Evolutionary conservation across 2,888 invertebrate genomes (phyloP), one percentile per base, ranked within the genome.

Genomic region (Mimas tiliae): DNA sequence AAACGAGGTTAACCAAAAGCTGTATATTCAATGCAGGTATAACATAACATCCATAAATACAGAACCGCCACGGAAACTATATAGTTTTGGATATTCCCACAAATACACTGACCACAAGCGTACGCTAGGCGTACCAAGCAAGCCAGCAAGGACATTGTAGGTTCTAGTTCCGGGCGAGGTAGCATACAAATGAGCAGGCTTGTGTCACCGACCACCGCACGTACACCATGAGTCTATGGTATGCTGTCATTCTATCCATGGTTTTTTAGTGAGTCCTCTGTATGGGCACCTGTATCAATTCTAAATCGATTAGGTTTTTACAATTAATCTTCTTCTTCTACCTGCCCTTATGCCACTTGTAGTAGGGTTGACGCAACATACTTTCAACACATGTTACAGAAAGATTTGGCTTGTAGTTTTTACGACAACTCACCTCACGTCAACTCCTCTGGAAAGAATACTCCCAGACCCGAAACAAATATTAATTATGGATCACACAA

Each of bases 11-110:
- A 58, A 58, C 12, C 19, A 58, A 6, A 58, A 12, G 21, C 19
- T 42, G 58, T 42, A 38, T 38, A 58, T 58, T 58, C 58, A 42
- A 42, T 19, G 12, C 42, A 58, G 38, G 58, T 19, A 16, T 34
- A 16, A 1, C 19, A 42, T 38, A 19, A 19, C 19, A 42, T 21
- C 19, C 8, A 58, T 58, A 58, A 58, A 58, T 38, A 16, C 55
- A 34, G 11, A 34, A 42, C 58, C 38, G 38, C 38, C 19, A 19
- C 58, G 58, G 58, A 58, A 58, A 58, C 58, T 12, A 58, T 12
- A 58, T 19, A 42, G 42, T 38, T 38, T 42, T 42, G 58, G 58
- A 58, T 16, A 38, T 42, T 58, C 58, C 58, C 58, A 58, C 58
- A 42, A 58, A 58, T 58, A 58, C 6, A 55, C 7, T 55, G 11